Conservation (phyloP, 30 jellyfish, hydroid and myxozoan species). For the Mastigias papua region DNA sequence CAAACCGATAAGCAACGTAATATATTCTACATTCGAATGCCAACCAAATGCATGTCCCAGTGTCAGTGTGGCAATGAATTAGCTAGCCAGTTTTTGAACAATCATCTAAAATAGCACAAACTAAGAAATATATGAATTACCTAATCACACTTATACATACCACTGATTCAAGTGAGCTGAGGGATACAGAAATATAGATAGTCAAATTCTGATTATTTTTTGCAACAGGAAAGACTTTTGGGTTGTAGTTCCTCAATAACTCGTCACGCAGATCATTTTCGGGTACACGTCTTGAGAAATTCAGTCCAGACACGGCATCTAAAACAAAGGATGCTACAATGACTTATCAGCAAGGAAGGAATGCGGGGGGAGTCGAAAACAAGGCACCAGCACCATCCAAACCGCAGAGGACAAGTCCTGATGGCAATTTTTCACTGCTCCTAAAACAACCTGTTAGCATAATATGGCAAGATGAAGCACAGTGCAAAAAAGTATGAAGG, state of each 20-base stretch:
- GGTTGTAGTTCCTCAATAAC: conserved; percentile 16
- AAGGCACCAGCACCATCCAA: too few relatives aligned
- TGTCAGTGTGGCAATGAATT: too few relatives aligned
- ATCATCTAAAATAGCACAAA: neutral
- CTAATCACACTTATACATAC: conserved; percentile 10
- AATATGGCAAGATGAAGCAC: too few relatives aligned
- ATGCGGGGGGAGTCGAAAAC: too few relatives aligned
- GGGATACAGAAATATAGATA: neutral
- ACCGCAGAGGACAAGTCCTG: too few relatives aligned
- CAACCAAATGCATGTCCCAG: too few relatives aligned
- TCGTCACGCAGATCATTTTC: conserved; percentile 24
- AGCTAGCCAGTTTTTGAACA: neutral
- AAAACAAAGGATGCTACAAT: neutral
- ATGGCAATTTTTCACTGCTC: too few relatives aligned
- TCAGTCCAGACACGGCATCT: neutral
- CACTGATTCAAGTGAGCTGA: conserved; percentile 33
- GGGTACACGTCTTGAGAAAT: neutral
- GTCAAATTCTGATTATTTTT: neutral
- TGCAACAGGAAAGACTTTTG: conserved; percentile 46
- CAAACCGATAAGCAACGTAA: too few relatives aligned
- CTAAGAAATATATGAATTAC: neutral
- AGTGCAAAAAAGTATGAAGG: too few relatives aligned
- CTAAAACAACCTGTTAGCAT: too few relatives aligned
- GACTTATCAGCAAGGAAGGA: neutral
- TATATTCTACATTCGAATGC: too few relatives aligned